These are phyloP conservation scores for Seira musarum DNA, from an alignment of 2,888 invertebrate genomes.

Conservation along the genomic window DNA sequence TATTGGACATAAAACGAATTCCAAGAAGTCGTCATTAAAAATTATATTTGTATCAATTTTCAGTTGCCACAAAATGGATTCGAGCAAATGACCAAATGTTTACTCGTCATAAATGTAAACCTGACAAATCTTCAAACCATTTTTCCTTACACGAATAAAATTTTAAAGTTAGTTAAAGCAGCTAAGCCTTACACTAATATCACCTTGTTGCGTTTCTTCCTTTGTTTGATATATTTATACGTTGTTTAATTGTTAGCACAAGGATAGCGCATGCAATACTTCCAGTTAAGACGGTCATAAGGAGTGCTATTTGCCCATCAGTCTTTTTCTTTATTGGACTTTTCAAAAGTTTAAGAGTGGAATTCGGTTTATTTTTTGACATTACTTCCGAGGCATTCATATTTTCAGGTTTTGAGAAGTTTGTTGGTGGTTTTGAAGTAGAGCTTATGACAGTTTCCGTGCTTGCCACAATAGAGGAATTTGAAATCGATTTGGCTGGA, in stretches of 20 bases:
- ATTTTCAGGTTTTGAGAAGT: no score
- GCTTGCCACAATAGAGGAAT: no score
- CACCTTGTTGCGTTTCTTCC: slow-evolving; percentile 30
- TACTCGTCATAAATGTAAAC: slow-evolving; percentile 47
- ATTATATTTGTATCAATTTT: slow-evolving; percentile 30
- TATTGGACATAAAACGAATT: slow-evolving; percentile 16
- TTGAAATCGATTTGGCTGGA: no score
- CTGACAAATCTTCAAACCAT: slow-evolving; percentile 34
- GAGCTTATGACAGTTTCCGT: no score
- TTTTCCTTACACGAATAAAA: slow-evolving; percentile 21
- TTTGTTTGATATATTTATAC: slow-evolving; percentile 10
- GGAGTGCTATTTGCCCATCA: slow-evolving; percentile 16
- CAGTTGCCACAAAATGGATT: slow-evolving; percentile 74
- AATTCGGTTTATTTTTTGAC: no score
- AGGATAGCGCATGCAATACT: slow-evolving; percentile 10
- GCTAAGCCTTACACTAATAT: slow-evolving; percentile 7
- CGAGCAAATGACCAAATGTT: slow-evolving; percentile 74
- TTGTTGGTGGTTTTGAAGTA: no score
- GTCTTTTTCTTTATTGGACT: no score
- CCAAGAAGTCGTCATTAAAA: background rate
- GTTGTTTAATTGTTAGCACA: slow-evolving; percentile 17
- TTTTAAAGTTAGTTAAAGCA: no score
- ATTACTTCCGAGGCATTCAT: no score
- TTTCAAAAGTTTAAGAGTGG: no score
- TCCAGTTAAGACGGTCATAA: slow-evolving; percentile 14